Evolutionary conservation across 1,140 invertebrate species (phyloP), one percentile per base, ranked within the genome.

Genomic region (Aphelinus certus): DNA sequence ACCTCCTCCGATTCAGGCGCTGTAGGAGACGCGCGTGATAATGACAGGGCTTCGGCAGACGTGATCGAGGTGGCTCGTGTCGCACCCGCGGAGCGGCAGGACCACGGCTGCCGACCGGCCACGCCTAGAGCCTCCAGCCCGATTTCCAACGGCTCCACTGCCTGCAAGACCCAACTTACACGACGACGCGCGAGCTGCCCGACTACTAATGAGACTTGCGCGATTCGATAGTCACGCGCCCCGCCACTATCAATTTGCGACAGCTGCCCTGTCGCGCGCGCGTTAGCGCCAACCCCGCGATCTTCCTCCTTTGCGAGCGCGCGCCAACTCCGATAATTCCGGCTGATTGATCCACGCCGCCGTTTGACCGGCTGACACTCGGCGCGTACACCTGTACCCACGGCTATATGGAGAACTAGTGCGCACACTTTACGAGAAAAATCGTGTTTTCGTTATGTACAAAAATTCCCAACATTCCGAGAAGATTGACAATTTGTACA

Each of bases 31-130:
- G 82, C 83, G 85, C 82, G 86, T 87, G 87, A 87, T 88, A 87
- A 86, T 86, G 86, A 86, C 84, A 86, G 87, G 83, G 83, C 80
- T 81, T 78, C 45, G 69, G 83, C 83, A 77, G 79, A 79, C 78
- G 83, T 84, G 85, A 86, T 87, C 84, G 81, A 86, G 82, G 82
- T 83, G 80, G 73, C 81, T 77, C 80, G 82, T 86, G 85, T 86
- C 85, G 83, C 82, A 10, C 58, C 9, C 58, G 6, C 69, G 57
- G 82, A 84, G 81, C 78, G 77, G 81, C 79, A 78, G 81, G 26
- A 26, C 85, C 84, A 86, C 84, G 84, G 84, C 26, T 26, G 26
- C 84, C 82, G 61, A 75, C 67, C 61, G 75, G 49, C 53, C 65
- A 61, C 71, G 48, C 57, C 68, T 62, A 6, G 53, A 70, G 64